These are phyloP conservation scores for Phorcus lineatus DNA, from an alignment of 2,888 invertebrate genomes.

Conservation along the genomic window DNA sequence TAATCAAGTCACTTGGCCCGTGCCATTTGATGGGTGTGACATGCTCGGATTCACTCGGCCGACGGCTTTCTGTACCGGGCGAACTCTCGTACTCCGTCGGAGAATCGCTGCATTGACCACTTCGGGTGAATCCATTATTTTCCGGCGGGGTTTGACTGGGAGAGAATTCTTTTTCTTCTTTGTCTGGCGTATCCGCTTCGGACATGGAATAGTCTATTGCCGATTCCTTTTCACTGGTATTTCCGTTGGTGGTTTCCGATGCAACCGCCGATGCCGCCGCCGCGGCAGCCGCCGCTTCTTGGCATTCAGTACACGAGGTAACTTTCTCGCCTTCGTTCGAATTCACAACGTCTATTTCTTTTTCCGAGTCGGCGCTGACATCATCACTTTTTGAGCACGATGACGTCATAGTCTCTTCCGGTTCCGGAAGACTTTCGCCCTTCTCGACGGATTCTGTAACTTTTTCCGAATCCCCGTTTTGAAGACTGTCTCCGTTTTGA, in stretches of 20 bases:
- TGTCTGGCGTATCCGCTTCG: background rate
- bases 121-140: background rate
- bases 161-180: constrained; percentile 4
- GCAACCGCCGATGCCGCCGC: background rate
- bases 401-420: background rate
- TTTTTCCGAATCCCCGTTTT: background rate
- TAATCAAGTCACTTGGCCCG: background rate
- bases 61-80: constrained; percentile 11
- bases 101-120: constrained; percentile 15
- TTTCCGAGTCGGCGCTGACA: background rate
- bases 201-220: background rate
- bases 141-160: background rate
- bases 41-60: constrained; percentile 20
- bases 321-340: background rate
- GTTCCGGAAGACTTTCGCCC: background rate
- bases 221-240: background rate
- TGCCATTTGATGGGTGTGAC: background rate
- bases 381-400: constrained; percentile 8
- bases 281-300: background rate
- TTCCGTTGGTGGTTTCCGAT: background rate
- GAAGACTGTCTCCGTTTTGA: constrained; percentile 1
- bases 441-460: background rate
- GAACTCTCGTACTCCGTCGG: constrained; percentile 23
- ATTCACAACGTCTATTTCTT: constrained; percentile 8
- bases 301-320: background rate